Conservation (phyloP, 2,797 vertebrate species). For the Lagorchestes hirsutus region DNA sequence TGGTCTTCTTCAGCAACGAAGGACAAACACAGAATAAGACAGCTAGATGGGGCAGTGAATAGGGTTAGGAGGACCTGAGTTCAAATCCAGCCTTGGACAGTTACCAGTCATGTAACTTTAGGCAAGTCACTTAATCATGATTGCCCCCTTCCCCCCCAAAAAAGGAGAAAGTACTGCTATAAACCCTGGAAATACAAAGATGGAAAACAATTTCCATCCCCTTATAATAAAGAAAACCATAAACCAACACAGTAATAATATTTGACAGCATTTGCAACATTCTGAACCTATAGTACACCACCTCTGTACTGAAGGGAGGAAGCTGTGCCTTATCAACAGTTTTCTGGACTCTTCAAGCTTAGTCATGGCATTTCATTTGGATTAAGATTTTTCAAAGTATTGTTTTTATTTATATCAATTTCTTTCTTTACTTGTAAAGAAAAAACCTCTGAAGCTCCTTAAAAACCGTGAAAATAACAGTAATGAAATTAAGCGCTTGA, state of each 20-base stretch:
- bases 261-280: not conserved
- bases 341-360: not conserved
- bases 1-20: too few relatives aligned
- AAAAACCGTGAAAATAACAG: constrained; percentile 16
- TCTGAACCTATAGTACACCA: not conserved
- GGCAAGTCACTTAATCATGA: too few relatives aligned
- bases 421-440: not conserved
- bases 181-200: not conserved
- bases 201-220: not conserved
- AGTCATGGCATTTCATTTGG: not conserved
- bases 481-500: constrained; percentile 42
- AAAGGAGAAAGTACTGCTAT: not conserved
- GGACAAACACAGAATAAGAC: too few relatives aligned
- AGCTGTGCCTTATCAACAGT: not conserved
- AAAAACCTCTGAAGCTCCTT: not conserved
- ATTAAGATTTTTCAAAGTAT: not conserved
- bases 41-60: too few relatives aligned
- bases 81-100: too few relatives aligned
- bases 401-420: constrained; percentile 29
- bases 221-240: not conserved
- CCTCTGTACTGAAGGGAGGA: not conserved
- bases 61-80: too few relatives aligned
- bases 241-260: not conserved
- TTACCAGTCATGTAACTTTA: too few relatives aligned
- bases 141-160: too few relatives aligned